Percentiles rank a stretch among this genome's conserved stretches.
Conservation (phyloP, 2,113 vertebrate species). For the Eidolon helvum region DNA sequence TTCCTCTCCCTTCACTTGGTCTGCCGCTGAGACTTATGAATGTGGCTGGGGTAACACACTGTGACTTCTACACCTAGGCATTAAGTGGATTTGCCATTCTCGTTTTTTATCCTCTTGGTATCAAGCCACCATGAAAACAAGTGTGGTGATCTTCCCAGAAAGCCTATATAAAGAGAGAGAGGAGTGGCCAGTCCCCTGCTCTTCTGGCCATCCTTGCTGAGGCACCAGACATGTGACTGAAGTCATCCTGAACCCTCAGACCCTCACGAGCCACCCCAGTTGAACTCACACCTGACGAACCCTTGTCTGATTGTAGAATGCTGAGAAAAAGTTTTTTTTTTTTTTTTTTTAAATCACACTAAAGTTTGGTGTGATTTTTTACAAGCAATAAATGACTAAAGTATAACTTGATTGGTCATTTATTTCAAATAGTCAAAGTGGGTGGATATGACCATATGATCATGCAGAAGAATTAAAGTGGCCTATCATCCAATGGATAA, state of each 20-base stretch:
- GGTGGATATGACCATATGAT: no score
- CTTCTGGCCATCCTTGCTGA: neutral
- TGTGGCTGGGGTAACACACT: neutral
- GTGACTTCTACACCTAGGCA: neutral
- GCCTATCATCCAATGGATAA: accelerated
- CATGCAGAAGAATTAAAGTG: neutral
- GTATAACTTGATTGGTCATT: neutral
- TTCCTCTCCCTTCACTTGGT: neutral
- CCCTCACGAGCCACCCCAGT: neutral
- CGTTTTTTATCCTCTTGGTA: neutral
- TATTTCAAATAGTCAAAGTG: neutral
- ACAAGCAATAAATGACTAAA: neutral
- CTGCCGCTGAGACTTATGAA: neutral
- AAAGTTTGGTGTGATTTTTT: neutral
- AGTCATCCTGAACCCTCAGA: neutral
- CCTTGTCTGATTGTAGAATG: neutral
- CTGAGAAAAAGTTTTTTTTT: neutral
- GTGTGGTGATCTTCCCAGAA: neutral
- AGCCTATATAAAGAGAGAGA: neutral
- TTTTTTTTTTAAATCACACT: neutral
- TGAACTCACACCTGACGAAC: neutral
- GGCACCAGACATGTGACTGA: neutral
- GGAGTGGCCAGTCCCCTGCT: neutral
- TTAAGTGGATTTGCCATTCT: neutral
- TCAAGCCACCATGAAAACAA: neutral